phyloP scores from a whole-genome alignment of 2,113 vertebrate genomes.

The Mungos mungo region DNA sequence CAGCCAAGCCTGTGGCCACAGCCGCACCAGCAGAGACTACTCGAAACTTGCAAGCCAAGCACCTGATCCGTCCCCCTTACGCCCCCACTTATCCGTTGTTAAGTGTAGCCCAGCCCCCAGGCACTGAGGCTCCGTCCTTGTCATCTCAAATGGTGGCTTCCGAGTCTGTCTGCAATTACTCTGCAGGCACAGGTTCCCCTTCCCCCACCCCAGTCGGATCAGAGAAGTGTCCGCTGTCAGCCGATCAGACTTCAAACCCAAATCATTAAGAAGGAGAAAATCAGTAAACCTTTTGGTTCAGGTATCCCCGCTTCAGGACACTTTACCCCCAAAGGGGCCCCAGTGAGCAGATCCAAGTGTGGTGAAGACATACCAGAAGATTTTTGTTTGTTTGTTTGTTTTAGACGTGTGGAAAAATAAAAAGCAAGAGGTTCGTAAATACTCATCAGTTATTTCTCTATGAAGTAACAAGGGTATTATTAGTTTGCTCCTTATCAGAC shows the following conservation, averaged over 20 bases:
- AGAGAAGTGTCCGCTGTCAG: constrained; percentile 14
- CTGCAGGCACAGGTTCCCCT: constrained; percentile 1
- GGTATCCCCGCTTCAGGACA: not conserved
- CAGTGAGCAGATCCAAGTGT: not conserved
- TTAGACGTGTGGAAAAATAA: not conserved
- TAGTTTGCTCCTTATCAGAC: not conserved
- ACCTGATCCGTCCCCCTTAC: not conserved
- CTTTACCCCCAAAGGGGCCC: not conserved
- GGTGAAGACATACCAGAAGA: not conserved
- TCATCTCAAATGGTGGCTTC: constrained; percentile 45
- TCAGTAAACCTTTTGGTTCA: not conserved
- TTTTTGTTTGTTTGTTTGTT: not conserved
- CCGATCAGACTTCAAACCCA: constrained; percentile 36
- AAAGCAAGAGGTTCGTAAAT: not conserved
- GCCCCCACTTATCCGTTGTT: not conserved
- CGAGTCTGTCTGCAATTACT: constrained; percentile 57
- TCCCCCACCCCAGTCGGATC: not conserved
- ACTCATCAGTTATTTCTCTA: not conserved
- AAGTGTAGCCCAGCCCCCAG: constrained; percentile 49
- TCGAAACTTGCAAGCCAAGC: constrained; percentile 47
- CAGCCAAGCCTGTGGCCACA: not conserved
- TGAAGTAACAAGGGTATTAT: not conserved
- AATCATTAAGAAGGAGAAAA: constrained; percentile 32
- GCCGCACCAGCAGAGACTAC: not conserved
- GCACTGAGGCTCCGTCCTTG: constrained; percentile 45